A percentile compares a stretch with the other conserved stretches of the same genome.
Evolutionary conservation across 2,888 invertebrate genomes (phyloP).

Genomic region (Nudaria mundana): DNA sequence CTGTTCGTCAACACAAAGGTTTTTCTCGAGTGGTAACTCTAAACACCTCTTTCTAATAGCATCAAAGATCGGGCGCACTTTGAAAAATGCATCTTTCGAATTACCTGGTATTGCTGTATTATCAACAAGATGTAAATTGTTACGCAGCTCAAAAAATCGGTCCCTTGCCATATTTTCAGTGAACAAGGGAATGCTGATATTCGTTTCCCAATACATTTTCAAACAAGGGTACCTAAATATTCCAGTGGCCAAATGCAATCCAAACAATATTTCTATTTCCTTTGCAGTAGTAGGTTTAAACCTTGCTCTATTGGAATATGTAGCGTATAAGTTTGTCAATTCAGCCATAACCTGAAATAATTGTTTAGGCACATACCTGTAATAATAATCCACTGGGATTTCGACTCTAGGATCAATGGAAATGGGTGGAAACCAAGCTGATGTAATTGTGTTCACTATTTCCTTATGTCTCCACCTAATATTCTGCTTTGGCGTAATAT

Average conservation of each 20-base stretch:
- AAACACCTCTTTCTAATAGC: no score
- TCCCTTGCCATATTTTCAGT: no score
- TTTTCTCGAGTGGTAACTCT: no score
- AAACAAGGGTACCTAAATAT: no score
- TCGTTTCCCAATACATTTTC: no score
- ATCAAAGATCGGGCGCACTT: no score
- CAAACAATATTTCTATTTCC: constrained; percentile 29
- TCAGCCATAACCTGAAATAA: constrained; percentile 29
- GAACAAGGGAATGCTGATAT: no score
- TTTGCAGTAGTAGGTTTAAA: constrained; percentile 22
- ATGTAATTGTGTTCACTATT: constrained; percentile 23
- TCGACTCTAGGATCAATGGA: constrained; percentile 24
- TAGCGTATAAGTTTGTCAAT: constrained; percentile 30
- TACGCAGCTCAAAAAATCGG: no score
- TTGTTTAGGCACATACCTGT: constrained; percentile 23
- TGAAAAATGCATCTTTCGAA: no score
- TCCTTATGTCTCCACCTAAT: constrained; percentile 28
- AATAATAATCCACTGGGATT: constrained; percentile 28
- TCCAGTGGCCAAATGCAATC: constrained; percentile 27
- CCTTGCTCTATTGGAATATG: constrained; percentile 11
- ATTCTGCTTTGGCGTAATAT: constrained; percentile 22
- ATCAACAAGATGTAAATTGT: no score
- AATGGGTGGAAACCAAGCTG: constrained; percentile 26
- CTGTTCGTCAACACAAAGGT: no score
- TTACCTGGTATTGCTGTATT: no score